Conservation (phyloP, 2,113 vertebrate genomes). For the Pachyramphus minor region DNA sequence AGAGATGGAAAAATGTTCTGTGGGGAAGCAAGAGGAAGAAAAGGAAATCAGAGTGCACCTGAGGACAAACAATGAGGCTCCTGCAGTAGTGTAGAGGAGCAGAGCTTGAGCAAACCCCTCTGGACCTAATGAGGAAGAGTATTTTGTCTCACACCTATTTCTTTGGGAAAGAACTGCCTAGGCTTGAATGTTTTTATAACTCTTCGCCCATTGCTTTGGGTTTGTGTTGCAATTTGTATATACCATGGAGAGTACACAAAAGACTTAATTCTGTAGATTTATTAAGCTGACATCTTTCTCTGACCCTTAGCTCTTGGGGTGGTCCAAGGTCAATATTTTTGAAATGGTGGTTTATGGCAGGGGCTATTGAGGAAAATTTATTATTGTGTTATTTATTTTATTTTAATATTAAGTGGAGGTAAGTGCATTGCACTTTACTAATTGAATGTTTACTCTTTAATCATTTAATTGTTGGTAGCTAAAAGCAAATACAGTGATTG, state of each 20-base stretch:
- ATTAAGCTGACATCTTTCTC: not conserved
- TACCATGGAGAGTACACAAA: not conserved
- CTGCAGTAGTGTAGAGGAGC: not conserved
- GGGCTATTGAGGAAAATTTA: not conserved
- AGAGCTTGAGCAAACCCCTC: not conserved
- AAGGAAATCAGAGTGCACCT: not conserved
- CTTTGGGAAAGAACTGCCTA: not conserved
- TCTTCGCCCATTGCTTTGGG: not conserved
- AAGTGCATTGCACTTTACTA: not conserved
- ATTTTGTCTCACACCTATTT: not conserved
- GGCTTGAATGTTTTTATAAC: not conserved
- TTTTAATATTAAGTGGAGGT: not conserved
- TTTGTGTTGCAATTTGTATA: not conserved
- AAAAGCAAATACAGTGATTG: not conserved
- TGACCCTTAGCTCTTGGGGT: not conserved
- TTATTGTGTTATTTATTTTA: not conserved
- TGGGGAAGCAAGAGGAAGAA: not conserved
- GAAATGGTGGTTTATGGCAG: not conserved
- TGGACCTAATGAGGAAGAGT: not conserved
- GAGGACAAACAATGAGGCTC: not conserved
- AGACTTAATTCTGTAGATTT: not conserved
- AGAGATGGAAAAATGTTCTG: not conserved
- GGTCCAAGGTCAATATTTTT: not conserved
- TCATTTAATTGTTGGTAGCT: constrained; percentile 8
- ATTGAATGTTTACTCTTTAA: not conserved